These are phyloP conservation scores for Megamerina dolium DNA, from an alignment of 2,888 invertebrate genomes.

Conservation along the genomic window DNA sequence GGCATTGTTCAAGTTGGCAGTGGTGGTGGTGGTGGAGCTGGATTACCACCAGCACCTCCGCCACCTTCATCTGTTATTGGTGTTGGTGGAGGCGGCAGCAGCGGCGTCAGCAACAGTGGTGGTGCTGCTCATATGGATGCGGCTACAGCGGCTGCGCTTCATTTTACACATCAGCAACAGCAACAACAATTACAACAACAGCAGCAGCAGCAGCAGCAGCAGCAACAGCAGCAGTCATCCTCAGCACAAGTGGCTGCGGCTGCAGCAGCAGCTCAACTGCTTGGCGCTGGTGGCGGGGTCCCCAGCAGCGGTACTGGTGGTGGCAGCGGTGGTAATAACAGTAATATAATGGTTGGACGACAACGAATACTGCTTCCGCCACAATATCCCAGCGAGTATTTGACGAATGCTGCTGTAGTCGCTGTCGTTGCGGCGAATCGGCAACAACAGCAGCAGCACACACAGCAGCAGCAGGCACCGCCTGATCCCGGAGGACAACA, in stretches of 20 bases:
- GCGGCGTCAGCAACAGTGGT: conserved; percentile 24
- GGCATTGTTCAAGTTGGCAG: conserved; percentile 29
- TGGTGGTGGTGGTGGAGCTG: conserved; percentile 24
- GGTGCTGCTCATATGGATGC: conserved; percentile 26
- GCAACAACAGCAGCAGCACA: conserved; percentile 22
- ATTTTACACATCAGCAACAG: conserved; percentile 64
- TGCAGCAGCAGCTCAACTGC: conserved; percentile 27
- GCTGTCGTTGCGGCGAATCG: conserved; percentile 30
- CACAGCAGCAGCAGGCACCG: conserved; percentile 34
- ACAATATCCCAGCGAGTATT: conserved; percentile 49
- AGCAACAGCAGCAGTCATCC: conserved; percentile 52
- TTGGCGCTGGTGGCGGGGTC: conserved; percentile 20
- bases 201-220: conserved; percentile 25
- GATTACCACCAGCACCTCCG: conserved; percentile 28
- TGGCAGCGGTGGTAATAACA: conserved; percentile 23
- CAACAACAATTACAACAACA: no score
- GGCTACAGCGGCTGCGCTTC: no score
- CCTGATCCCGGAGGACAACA: conserved; percentile 48
- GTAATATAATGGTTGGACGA: conserved; percentile 33
- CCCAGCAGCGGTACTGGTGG: conserved; percentile 16
- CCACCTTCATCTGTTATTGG: no score
- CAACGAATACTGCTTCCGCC: conserved; percentile 40
- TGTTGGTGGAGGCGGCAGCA: no score
- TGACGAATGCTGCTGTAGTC: conserved; percentile 35
- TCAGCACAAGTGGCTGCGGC: conserved; percentile 43